phyloP scores from a whole-genome alignment of 2,888 invertebrate genomes.

The Eilema depressum region DNA sequence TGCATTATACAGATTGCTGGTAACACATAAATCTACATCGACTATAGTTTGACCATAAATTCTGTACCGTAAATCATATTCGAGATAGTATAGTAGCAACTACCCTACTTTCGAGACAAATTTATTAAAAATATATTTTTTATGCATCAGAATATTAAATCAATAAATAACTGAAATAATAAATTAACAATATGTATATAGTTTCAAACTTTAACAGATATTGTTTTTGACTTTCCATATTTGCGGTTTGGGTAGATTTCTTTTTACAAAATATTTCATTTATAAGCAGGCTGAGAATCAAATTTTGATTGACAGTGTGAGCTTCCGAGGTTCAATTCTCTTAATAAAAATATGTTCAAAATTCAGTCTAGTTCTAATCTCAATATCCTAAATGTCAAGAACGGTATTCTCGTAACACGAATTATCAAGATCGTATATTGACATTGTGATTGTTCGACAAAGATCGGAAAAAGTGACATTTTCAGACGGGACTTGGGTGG shows the following conservation, averaged over 20 bases:
- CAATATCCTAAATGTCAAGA: too few species aligned
- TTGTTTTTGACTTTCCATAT: neutral
- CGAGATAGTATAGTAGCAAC: neutral
- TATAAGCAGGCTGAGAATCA: neutral
- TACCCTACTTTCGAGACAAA: neutral
- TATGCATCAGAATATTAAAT: neutral
- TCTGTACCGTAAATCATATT: neutral
- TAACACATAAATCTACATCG: too few species aligned
- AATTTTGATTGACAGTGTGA: neutral
- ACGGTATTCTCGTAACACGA: too few species aligned
- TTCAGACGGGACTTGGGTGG: too few species aligned
- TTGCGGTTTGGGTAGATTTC: neutral
- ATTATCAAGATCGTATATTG: too few species aligned
- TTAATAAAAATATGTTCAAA: too few species aligned
- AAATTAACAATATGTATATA: neutral
- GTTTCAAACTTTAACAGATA: neutral
- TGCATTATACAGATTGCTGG: too few species aligned
- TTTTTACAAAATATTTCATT: neutral
- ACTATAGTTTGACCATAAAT: too few species aligned
- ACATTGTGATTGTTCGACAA: too few species aligned
- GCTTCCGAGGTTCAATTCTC: neutral
- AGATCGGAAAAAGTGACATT: too few species aligned
- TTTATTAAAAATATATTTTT: neutral
- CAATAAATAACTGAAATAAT: constrained; percentile 4
- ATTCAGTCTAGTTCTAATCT: too few species aligned